These are phyloP conservation scores for Uria lomvia DNA, from an alignment of 2,113 vertebrate species.

Conservation along the genomic window DNA sequence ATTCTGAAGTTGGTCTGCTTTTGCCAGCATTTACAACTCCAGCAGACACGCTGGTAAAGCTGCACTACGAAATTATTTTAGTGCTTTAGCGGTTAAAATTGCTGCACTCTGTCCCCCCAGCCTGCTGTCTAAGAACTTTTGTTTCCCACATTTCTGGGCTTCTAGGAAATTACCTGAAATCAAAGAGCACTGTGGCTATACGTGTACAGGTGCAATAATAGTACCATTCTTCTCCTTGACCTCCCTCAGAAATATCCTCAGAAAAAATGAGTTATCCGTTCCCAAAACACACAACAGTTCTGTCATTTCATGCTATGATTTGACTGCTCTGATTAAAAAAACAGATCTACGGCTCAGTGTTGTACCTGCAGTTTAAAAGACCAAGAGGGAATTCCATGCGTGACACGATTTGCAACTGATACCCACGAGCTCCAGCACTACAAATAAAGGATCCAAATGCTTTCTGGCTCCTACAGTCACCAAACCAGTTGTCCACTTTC, in stretches of 20 bases:
- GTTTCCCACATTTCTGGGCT: neutral
- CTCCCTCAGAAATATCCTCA: neutral
- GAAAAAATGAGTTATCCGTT: neutral
- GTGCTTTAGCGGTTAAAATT: neutral
- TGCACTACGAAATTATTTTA: neutral
- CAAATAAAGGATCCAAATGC: neutral
- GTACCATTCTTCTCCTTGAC: neutral
- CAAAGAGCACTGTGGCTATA: neutral
- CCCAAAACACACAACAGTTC: neutral
- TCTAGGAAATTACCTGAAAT: neutral
- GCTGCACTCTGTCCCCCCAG: neutral
- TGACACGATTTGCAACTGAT: neutral
- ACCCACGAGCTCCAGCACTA: neutral
- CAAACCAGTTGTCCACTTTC: neutral
- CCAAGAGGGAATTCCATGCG: neutral
- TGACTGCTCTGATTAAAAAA: neutral
- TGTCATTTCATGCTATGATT: neutral
- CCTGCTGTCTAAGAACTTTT: neutral
- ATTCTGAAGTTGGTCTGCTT: neutral
- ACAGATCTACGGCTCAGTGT: neutral
- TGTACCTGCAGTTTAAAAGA: neutral
- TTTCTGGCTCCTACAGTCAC: neutral
- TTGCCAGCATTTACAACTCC: neutral
- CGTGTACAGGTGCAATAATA: fast-evolving
- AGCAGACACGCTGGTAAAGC: neutral